Evolutionary conservation across 2,113 vertebrate species (phyloP).

Genomic region (Abramis brama): DNA sequence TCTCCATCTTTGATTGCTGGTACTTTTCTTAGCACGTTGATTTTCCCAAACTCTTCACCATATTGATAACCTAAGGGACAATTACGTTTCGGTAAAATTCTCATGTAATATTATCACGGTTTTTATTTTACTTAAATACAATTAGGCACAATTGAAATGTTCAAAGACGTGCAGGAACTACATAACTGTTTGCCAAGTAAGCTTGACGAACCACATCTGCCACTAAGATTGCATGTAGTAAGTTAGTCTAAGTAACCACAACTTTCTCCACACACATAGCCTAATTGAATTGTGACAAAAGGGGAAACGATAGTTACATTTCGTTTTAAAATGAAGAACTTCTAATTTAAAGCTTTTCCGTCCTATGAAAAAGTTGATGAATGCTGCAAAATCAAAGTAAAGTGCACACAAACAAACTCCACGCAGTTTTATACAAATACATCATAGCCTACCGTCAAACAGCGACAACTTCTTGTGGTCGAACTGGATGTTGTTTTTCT

Average conservation of each 20-base stretch:
- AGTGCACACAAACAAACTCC: neutral
- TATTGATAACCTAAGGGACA: conserved; percentile 77
- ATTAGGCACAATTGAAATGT: neutral
- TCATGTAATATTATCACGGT: neutral
- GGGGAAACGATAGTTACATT: neutral
- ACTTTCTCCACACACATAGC: neutral
- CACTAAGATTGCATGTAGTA: too few relatives aligned
- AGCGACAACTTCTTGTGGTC: conserved; percentile 77
- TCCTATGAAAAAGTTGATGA: neutral
- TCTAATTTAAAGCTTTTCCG: neutral
- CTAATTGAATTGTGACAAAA: neutral
- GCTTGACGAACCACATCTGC: neutral
- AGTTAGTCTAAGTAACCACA: neutral
- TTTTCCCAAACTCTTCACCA: conserved; percentile 77
- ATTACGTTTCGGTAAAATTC: neutral
- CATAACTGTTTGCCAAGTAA: neutral
- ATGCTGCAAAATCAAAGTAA: neutral
- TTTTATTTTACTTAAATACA: neutral
- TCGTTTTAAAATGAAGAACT: neutral
- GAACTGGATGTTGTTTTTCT: conserved; percentile 79
- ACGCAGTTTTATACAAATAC: neutral
- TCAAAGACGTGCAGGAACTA: neutral
- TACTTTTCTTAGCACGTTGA: conserved; percentile 80
- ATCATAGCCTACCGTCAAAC: conserved; percentile 78
- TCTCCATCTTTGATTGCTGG: conserved; percentile 87